Percentiles rank a stretch among this genome's conserved stretches.
Evolutionary conservation across 1,140 invertebrate species (phyloP).

Genomic region (Scaptodrosophila lebanonensis): DNA sequence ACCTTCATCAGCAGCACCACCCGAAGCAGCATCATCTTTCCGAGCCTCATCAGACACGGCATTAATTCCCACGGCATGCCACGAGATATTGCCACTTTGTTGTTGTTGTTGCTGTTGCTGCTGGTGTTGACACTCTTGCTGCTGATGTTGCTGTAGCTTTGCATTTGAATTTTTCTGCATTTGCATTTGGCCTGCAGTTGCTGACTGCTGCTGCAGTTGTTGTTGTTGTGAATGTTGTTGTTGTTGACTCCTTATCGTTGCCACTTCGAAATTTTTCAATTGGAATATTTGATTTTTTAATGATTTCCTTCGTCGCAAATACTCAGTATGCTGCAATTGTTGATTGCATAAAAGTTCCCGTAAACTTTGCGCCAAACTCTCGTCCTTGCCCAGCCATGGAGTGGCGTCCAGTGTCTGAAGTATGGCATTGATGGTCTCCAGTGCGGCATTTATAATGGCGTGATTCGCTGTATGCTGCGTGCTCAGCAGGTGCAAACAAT

Average conservation of each 20-base stretch:
- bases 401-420: slow-evolving; percentile 78
- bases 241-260: slow-evolving; percentile 58
- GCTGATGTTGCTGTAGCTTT: slow-evolving; percentile 45
- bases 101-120: slow-evolving; percentile 35
- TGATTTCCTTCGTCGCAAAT: slow-evolving; percentile 77
- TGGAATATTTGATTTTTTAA: slow-evolving; percentile 78
- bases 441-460: slow-evolving; percentile 85
- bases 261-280: slow-evolving; percentile 74
- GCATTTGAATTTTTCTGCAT: slow-evolving; percentile 68
- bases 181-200: slow-evolving; percentile 15
- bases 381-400: background rate
- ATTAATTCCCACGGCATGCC: slow-evolving; percentile 68
- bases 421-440: slow-evolving; percentile 86
- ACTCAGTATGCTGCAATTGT: slow-evolving; percentile 75
- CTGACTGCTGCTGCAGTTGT: slow-evolving; percentile 7
- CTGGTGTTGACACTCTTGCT: slow-evolving; percentile 45
- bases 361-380: slow-evolving; percentile 67
- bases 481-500: slow-evolving; percentile 83
- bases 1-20: slow-evolving; percentile 69
- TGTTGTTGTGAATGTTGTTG: slow-evolving; percentile 40
- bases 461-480: slow-evolving; percentile 81
- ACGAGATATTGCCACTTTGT: slow-evolving; percentile 38
- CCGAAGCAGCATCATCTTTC: slow-evolving; percentile 36
- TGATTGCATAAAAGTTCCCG: slow-evolving; percentile 78
- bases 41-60: slow-evolving; percentile 50